These are phyloP conservation scores for Percina caprodes DNA, from an alignment of 2,113 vertebrate genomes.

Conservation along the genomic window DNA sequence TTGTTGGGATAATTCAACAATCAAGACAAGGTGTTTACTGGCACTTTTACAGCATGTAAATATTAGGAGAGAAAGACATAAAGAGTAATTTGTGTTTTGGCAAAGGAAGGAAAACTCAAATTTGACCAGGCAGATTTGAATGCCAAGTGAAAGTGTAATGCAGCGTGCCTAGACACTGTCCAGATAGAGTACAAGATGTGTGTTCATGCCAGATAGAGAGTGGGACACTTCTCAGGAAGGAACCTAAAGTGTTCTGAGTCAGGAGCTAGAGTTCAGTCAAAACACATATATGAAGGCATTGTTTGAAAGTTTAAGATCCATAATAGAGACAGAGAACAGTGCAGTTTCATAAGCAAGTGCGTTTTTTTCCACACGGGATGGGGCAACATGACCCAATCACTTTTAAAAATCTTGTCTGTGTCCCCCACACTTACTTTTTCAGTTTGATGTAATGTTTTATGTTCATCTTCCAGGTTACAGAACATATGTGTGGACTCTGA, in stretches of 20 bases:
- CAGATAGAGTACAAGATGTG: slow-evolving; percentile 33
- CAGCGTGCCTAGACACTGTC: slow-evolving; percentile 41
- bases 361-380: not conserved
- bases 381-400: not conserved
- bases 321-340: not conserved
- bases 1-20: slow-evolving; percentile 20
- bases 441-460: no score
- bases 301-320: not conserved
- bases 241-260: slow-evolving; percentile 25
- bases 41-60: slow-evolving; percentile 41
- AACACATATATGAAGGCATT: not conserved
- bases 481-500: not conserved
- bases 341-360: not conserved
- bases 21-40: slow-evolving; percentile 45
- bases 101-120: slow-evolving; percentile 24
- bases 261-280: slow-evolving; percentile 32
- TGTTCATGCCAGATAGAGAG: slow-evolving; percentile 12
- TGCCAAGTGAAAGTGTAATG: slow-evolving; percentile 43
- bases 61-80: slow-evolving; percentile 28
- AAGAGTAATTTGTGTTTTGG: slow-evolving; percentile 44
- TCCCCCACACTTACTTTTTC: not conserved
- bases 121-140: slow-evolving; percentile 32
- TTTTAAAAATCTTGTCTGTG: not conserved
- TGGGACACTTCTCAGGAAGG: slow-evolving; percentile 14
- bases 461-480: not conserved